A percentile compares a stretch with the other conserved stretches of the same genome.
phyloP scores from a whole-genome alignment of 2,113 vertebrate genomes.

The Sceloporus undulatus region DNA sequence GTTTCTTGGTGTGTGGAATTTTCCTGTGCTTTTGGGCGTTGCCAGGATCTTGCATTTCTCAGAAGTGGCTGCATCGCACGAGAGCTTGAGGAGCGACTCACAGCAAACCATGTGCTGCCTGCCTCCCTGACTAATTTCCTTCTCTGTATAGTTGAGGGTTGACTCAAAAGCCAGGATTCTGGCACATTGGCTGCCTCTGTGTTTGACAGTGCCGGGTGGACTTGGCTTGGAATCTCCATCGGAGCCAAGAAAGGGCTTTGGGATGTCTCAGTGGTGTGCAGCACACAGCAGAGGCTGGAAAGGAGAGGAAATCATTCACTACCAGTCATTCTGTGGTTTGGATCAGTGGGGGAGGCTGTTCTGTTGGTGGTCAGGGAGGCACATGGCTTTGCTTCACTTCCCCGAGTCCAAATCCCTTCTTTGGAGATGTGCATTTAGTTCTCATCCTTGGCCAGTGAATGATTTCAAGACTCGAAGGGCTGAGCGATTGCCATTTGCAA shows the following conservation, averaged over 20 bases:
- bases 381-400: conserved; percentile 68
- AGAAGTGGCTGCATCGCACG: conserved; percentile 53
- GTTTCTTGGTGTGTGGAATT: conserved; percentile 30
- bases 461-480: conserved; percentile 82
- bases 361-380: conserved; percentile 71
- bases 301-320: conserved; percentile 72
- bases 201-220: conserved; percentile 50
- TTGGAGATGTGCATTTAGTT: conserved; percentile 50
- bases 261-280: conserved; percentile 43
- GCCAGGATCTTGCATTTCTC: conserved; percentile 39
- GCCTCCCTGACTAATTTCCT: conserved; percentile 75
- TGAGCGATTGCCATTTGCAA: conserved; percentile 70
- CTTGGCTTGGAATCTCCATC: conserved; percentile 62
- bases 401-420: conserved; percentile 60
- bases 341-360: conserved; percentile 77
- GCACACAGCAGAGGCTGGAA: conserved; percentile 44
- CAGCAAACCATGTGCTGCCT: conserved; percentile 69
- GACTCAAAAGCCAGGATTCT: conserved; percentile 68
- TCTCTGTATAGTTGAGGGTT: conserved; percentile 76
- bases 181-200: conserved; percentile 55
- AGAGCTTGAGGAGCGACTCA: conserved; percentile 61
- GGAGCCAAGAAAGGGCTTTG: conserved; percentile 58
- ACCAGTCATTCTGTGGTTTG: conserved; percentile 66
- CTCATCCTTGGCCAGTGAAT: conserved; percentile 74
- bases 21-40: conserved; percentile 31